Evolutionary conservation across 2,797 vertebrate genomes (phyloP), one percentile per base, ranked within the genome.

Genomic region (Cryptoprocta ferox): DNA sequence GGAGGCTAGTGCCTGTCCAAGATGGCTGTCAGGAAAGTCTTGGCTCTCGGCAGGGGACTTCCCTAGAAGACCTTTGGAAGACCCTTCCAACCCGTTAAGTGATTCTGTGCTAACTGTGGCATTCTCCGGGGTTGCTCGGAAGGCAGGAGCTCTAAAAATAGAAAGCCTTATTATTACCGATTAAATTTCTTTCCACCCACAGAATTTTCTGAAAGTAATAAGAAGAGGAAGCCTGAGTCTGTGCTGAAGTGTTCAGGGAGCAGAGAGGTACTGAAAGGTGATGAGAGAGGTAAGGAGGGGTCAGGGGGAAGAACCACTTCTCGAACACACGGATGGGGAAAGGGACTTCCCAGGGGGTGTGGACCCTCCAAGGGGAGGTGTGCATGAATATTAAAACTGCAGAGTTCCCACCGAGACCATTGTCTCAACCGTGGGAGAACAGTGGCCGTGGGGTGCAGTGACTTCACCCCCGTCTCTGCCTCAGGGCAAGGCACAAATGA

Each of bases 101-200:
- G 50, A 87, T 50, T 94, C 37, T 0, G 5, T 84, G 63, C 78
- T 80, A 86, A 68, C 93, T 50, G 87, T 68, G 92, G 76, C 30
- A 75, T 70, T 86, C 97, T 94, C n/a, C 5, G 6, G 97, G 97
- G 85, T 90, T 95, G 96, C 68, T 76, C 91, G 91, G 97, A 91
- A 98, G 95, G 93, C 96, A 97, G 97, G 63, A 59, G 94, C 94
- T 97, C 97, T 96, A 97, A 98, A 97, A 97, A 97, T 98, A 98
- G 98, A 96, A 97, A 96, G 93, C 96, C 90, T 97, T 95, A 96
- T 98, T 96, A 97, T 97, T 95, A 93, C 92, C 14, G n/a, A 96
- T 97, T 97, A 96, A 97, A 96, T 94, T 95, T 92, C 98, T 97
- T 97, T 87, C 97, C 98, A 97, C 98, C 98, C 97, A 96, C 98